phyloP scores from a whole-genome alignment of 2,113 vertebrate genomes.

The Paraplagusia blochii region DNA sequence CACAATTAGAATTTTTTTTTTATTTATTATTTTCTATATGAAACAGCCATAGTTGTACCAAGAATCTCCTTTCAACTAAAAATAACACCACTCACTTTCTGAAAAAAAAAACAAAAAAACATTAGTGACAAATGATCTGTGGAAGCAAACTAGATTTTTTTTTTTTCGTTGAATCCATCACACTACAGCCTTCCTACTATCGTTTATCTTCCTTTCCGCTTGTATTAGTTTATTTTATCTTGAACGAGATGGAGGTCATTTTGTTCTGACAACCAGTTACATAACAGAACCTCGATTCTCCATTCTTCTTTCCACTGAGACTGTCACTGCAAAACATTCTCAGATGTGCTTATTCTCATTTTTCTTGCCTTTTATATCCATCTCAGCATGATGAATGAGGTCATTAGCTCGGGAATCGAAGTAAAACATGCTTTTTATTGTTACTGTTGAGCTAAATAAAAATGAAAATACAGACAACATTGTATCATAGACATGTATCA shows the following conservation, averaged over 20 bases:
- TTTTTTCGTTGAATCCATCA: constrained; percentile 36
- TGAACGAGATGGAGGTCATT: constrained; percentile 43
- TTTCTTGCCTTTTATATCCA: constrained; percentile 23
- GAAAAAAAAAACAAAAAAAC: too few species aligned
- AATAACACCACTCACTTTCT: constrained; percentile 36
- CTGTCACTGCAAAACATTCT: constrained; percentile 34
- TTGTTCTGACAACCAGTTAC: constrained; percentile 31
- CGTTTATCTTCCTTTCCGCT: constrained; percentile 28
- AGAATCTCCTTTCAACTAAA: constrained; percentile 19
- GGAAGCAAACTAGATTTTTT: constrained; percentile 36
- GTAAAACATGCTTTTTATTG: too few species aligned
- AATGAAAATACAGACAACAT: too few species aligned
- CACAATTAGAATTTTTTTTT: neutral
- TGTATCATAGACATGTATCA: too few species aligned
- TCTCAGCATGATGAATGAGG: constrained; percentile 15
- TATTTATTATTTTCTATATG: neutral
- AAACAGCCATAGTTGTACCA: constrained; percentile 4
- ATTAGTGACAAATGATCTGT: constrained; percentile 23
- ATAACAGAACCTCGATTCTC: constrained; percentile 49
- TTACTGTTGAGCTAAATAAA: too few species aligned
- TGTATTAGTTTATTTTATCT: constrained; percentile 52
- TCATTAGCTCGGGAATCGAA: constrained; percentile 16
- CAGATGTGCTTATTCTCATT: constrained; percentile 7
- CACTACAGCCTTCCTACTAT: constrained; percentile 22
- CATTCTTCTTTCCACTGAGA: constrained; percentile 41